A percentile compares a stretch with the other conserved stretches of the same genome.
Conservation (phyloP, 2,797 vertebrate genomes). For the Gallinago solitaria region DNA sequence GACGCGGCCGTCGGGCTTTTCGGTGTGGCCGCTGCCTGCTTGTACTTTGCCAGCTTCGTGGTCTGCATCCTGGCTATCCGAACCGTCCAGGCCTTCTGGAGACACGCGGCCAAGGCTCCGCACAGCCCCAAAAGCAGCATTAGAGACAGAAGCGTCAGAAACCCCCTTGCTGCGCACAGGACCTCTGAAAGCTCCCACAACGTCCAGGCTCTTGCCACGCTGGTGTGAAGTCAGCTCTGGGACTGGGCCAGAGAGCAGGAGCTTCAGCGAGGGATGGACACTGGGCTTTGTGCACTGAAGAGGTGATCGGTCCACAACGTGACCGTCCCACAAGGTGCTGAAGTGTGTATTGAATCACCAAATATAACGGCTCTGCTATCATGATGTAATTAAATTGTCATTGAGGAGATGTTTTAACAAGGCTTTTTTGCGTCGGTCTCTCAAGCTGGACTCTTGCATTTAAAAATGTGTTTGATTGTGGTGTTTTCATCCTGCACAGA, state of each 20-base stretch:
- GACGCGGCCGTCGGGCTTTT: slow-evolving; percentile 91
- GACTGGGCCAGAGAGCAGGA: not conserved
- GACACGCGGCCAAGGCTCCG: rapidly evolving
- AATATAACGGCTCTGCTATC: not conserved
- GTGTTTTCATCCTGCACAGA: not conserved
- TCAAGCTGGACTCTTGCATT: not conserved
- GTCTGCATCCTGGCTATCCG: slow-evolving; percentile 74
- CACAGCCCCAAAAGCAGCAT: not conserved
- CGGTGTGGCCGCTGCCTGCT: slow-evolving; percentile 83
- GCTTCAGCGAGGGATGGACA: not conserved
- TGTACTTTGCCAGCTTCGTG: slow-evolving; percentile 82
- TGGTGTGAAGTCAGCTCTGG: slow-evolving; percentile 41
- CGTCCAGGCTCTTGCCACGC: not conserved
- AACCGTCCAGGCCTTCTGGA: slow-evolving; percentile 40
- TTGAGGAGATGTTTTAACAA: not conserved
- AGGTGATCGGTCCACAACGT: rapidly evolving
- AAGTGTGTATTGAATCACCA: not conserved
- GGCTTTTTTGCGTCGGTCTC: not conserved
- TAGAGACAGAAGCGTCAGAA: not conserved
- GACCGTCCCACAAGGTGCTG: not conserved
- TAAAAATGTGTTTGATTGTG: not conserved
- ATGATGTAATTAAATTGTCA: not conserved
- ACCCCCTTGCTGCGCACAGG: rapidly evolving
- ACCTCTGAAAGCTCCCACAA: not conserved
- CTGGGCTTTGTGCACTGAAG: not conserved